phyloP scores from a whole-genome alignment of 1,140 invertebrate species.

The Ostrea edulis region DNA sequence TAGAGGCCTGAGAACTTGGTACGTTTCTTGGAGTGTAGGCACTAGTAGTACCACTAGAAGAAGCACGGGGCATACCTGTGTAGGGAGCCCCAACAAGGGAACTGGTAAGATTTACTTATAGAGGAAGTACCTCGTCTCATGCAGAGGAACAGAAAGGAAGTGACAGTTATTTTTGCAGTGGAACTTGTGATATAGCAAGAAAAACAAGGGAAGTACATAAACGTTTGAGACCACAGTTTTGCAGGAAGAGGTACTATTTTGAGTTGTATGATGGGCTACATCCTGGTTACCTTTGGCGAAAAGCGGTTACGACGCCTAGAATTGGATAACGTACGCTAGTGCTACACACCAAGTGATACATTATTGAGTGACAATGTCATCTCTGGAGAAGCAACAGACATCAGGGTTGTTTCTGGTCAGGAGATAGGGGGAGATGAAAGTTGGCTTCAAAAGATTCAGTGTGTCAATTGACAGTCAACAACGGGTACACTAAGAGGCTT shows the following conservation, averaged over 20 bases:
- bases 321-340: not conserved
- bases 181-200: too few species aligned
- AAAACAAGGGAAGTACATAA: too few species aligned
- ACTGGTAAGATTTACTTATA: too few species aligned
- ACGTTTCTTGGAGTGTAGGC: not conserved
- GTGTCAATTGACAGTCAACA: not conserved
- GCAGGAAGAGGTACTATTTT: constrained; percentile 7
- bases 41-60: not conserved
- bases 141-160: too few species aligned
- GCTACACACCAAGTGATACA: not conserved
- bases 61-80: not conserved
- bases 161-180: too few species aligned
- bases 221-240: too few species aligned
- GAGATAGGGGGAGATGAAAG: not conserved
- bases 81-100: too few species aligned
- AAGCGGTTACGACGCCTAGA: constrained; percentile 20
- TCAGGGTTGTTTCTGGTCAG: not conserved
- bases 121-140: too few species aligned
- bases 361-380: not conserved
- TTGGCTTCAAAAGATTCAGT: not conserved
- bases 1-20: constrained; percentile 22
- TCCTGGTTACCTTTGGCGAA: not conserved
- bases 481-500: not conserved
- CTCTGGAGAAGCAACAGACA: too few species aligned
- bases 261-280: not conserved